Conservation (phyloP, 2,113 vertebrate species). For the Actinemys pallida region DNA sequence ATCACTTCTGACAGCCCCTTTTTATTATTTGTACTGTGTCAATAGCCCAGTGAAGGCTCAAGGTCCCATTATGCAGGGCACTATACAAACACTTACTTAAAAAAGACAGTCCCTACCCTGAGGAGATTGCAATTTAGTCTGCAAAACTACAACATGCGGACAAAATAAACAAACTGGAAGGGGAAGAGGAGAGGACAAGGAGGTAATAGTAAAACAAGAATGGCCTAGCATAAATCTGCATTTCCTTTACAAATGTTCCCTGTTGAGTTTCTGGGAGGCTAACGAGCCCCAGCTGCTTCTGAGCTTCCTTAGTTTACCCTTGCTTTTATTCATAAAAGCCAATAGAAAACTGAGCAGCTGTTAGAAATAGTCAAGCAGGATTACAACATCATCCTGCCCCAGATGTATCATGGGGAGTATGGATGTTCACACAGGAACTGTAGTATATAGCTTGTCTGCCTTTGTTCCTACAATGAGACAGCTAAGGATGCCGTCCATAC, state of each 20-base stretch:
- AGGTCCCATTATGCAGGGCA: not conserved
- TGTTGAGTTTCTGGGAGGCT: not conserved
- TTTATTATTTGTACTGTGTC: not conserved
- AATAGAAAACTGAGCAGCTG: not conserved
- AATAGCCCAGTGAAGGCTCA: not conserved
- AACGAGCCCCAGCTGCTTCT: not conserved
- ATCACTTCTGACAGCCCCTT: not conserved
- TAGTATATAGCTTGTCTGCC: not conserved
- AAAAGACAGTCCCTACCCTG: not conserved
- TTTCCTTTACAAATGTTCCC: not conserved
- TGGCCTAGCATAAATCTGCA: not conserved
- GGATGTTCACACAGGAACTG: not conserved
- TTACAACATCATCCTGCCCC: not conserved
- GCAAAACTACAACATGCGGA: not conserved
- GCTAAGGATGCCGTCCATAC: fast-evolving
- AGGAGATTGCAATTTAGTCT: not conserved
- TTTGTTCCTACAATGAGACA: not conserved
- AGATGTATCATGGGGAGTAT: not conserved
- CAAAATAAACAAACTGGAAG: not conserved
- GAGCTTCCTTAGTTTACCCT: not conserved
- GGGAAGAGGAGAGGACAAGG: not conserved
- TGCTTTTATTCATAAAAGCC: fast-evolving
- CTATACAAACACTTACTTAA: not conserved
- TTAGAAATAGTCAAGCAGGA: not conserved
- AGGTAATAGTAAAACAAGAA: not conserved